Evolutionary conservation across 2,888 invertebrate species (phyloP), one percentile per base, ranked within the genome.

Genomic region (Mongoloraphidia duomilia): DNA sequence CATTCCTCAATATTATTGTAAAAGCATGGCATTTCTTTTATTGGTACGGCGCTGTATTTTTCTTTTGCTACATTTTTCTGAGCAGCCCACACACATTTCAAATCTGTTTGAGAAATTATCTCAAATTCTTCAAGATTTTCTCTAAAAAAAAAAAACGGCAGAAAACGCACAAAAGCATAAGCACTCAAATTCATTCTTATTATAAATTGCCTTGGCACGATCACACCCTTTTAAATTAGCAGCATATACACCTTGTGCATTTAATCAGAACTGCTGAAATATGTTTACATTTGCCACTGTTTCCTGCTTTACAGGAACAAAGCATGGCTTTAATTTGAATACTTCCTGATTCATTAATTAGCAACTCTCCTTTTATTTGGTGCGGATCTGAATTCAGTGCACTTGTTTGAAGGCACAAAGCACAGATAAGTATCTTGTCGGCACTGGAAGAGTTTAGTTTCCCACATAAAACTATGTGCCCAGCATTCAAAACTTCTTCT

Each of bases 281-380:
- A 37, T 50, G 44, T 40, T 47, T 50, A 44, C 47, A 44, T 40
- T 38, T 47, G 4, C 35, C 35, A 44, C 50, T 47, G 17, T 17
- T 44, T 36, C 44, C 50, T 34, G 50, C 39, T 43, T 46, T 50
- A 34, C 50, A 50, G 26, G 45, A 41, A 44, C 47, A 47, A 42
- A n/a, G 54, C 49, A 34, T 52, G n/a, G 48, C 38, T 12, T 52
- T 43, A 12, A 50, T 52, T 12, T 48, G 43, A 38, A 51, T 33
- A 26, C 44, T 14, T 9, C n/a, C 11, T 11, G 34, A 17, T 33
- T 43, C 42, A 9, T 49, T 5, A 34, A 13, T 41, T 47, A 11
- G 43, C n/a, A 44, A 13, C 4, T 9, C 26, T 11, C 12, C 34
- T 46, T 13, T 43, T 46, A 50, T 44, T 50, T 50, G 34, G 41